Evolutionary conservation across 2,888 invertebrate species (phyloP).

Genomic region (Dendrolimus pini): DNA sequence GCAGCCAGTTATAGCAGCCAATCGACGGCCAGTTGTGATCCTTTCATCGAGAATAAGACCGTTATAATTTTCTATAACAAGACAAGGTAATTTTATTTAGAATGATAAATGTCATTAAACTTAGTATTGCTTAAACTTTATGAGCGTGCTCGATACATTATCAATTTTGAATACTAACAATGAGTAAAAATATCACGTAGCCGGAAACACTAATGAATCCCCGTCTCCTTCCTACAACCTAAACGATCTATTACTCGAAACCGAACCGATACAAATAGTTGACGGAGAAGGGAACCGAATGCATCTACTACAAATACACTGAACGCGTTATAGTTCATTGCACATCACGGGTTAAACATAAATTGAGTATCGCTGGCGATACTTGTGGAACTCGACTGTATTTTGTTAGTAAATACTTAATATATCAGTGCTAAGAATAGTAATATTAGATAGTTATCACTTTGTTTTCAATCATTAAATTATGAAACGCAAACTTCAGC

Average conservation of each 20-base stretch:
- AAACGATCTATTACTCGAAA: not conserved
- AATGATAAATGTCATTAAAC: too few relatives aligned
- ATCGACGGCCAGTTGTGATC: too few relatives aligned
- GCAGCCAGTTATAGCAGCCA: too few relatives aligned
- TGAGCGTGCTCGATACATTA: too few relatives aligned
- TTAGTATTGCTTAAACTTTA: too few relatives aligned
- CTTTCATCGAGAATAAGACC: too few relatives aligned
- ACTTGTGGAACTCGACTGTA: not conserved
- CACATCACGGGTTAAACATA: not conserved
- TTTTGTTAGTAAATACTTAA: too few relatives aligned
- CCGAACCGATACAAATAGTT: not conserved
- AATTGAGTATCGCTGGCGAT: not conserved
- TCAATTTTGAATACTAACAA: too few relatives aligned
- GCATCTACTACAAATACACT: not conserved
- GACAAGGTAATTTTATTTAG: too few relatives aligned
- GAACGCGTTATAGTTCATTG: not conserved
- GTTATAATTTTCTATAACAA: too few relatives aligned
- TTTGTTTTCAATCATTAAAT: not conserved
- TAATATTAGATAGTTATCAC: not conserved
- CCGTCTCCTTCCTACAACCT: not conserved
- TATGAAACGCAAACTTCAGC: not conserved
- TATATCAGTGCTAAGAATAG: not conserved
- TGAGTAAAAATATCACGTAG: not conserved
- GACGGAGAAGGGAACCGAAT: not conserved
- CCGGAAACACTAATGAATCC: not conserved